Percentiles rank a stretch among this genome's conserved stretches.
Conservation (phyloP, 1,140 invertebrate genomes). For the Pogonus chalceus region DNA sequence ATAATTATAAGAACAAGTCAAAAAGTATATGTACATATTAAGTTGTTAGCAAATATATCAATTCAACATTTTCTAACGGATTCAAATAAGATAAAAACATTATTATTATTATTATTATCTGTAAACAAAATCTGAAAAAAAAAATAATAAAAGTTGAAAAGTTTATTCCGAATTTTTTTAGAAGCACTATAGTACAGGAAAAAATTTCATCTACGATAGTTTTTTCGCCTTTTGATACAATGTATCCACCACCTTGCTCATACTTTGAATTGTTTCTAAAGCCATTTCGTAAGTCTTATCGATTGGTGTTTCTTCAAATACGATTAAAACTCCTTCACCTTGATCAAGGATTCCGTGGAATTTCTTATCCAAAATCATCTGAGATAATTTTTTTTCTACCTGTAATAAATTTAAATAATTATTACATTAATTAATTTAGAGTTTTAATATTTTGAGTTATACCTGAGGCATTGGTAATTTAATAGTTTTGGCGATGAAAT, state of each 20-base stretch:
- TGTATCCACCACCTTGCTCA: conserved; percentile 98
- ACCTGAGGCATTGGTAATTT: conserved; percentile 75
- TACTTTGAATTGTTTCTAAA: conserved; percentile 93
- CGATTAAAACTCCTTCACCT: conserved; percentile 90
- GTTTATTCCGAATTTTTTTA: conserved; percentile 7
- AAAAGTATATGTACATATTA: conserved; percentile 4
- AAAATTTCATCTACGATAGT: conserved; percentile 63
- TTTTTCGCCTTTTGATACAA: conserved; percentile 98
- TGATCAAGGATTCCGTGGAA: conserved; percentile 95
- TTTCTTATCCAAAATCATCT: conserved; percentile 99
- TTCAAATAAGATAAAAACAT: conserved; percentile 6
- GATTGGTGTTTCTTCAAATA: conserved; percentile 89
- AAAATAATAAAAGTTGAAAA: conserved; percentile 9
- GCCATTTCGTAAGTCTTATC: conserved; percentile 97
- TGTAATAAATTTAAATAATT: no score
- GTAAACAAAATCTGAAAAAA: conserved; percentile 2
- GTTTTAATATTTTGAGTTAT: no score
- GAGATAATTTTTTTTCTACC: conserved; percentile 98
- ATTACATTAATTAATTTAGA: no score
- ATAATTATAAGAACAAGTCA: background rate
- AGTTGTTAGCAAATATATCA: conserved; percentile 9
- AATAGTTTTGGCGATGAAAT: conserved; percentile 71
- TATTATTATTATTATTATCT: conserved; percentile 9
- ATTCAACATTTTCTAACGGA: conserved; percentile 9
- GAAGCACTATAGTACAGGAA: conserved; percentile 12